A percentile compares a stretch with the other conserved stretches of the same genome.
These are phyloP conservation scores for Ricordea florida DNA, from an alignment of 92 coral and sea anemone genomes.

Conservation along the genomic window DNA sequence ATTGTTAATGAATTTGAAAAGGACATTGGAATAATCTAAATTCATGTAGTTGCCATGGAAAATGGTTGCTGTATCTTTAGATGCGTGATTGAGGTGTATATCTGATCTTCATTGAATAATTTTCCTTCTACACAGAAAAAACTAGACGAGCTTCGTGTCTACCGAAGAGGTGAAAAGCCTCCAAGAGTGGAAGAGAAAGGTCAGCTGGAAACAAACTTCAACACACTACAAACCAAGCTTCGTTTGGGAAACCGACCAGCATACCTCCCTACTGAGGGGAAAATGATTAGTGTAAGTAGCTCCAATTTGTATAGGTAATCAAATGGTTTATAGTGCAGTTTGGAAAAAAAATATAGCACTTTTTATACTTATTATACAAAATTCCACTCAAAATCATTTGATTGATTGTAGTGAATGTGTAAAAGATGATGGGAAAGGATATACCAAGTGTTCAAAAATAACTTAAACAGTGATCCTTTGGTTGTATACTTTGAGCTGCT, in stretches of 20 bases:
- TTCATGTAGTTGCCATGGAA: neutral
- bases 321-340: neutral
- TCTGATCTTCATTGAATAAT: neutral
- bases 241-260: slow-evolving; percentile 97
- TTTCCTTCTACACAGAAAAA: slow-evolving; percentile 58
- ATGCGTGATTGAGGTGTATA: neutral
- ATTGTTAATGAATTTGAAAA: too few species aligned
- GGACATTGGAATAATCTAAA: neutral
- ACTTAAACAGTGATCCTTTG: too few species aligned
- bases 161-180: slow-evolving; percentile 92
- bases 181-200: slow-evolving; percentile 99
- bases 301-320: too few species aligned
- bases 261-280: slow-evolving; percentile 96
- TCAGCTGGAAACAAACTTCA: slow-evolving; percentile 94
- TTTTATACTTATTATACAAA: neutral
- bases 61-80: neutral
- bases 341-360: neutral
- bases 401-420: too few species aligned
- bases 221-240: slow-evolving; percentile 95
- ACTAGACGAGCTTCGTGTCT: slow-evolving; percentile 87
- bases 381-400: too few species aligned
- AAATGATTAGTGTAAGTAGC: slow-evolving; percentile 82
- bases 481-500: too few species aligned
- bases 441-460: too few species aligned
- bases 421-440: too few species aligned